Percentiles rank a stretch among this genome's conserved stretches.
These are phyloP conservation scores for Diachasma alloeum DNA, from an alignment of 1,140 invertebrate genomes.

Conservation along the genomic window DNA sequence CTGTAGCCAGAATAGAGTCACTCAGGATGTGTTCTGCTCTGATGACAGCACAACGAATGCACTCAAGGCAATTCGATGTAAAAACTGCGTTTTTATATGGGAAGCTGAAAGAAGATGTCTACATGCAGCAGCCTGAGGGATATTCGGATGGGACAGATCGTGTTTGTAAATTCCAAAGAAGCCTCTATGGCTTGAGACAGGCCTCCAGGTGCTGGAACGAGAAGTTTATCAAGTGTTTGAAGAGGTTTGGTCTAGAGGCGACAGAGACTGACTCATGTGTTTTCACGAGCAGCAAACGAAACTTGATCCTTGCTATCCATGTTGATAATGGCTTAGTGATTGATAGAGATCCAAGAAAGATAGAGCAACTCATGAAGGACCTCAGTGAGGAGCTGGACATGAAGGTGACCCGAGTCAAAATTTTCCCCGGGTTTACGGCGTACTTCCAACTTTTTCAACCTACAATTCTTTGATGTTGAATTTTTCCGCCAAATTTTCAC, in stretches of 20 bases:
- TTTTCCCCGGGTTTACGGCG: no score
- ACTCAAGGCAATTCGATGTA: slow-evolving; percentile 12
- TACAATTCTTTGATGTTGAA: no score
- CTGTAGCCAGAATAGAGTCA: slow-evolving; percentile 23
- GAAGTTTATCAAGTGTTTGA: slow-evolving; percentile 40
- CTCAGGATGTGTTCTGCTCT: slow-evolving; percentile 12
- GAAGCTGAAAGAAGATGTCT: not conserved
- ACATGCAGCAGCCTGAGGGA: slow-evolving; percentile 42
- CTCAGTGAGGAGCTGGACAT: no score
- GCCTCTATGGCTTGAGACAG: slow-evolving; percentile 54
- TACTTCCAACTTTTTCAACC: no score
- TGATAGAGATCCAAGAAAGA: no score
- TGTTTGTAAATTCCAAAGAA: slow-evolving; percentile 48
- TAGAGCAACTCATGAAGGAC: no score
- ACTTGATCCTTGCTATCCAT: no score
- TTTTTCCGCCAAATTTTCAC: no score
- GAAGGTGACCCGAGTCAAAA: no score
- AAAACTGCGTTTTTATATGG: slow-evolving; percentile 23
- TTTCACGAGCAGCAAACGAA: slow-evolving; percentile 27
- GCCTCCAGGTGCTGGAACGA: slow-evolving; percentile 55
- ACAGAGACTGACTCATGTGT: slow-evolving; percentile 51
- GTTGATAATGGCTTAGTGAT: no score
- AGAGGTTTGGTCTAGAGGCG: slow-evolving; percentile 45
- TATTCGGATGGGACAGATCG: not conserved
- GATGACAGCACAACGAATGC: not conserved